phyloP scores from a whole-genome alignment of 2,113 vertebrate species.

The Symphodus melops region DNA sequence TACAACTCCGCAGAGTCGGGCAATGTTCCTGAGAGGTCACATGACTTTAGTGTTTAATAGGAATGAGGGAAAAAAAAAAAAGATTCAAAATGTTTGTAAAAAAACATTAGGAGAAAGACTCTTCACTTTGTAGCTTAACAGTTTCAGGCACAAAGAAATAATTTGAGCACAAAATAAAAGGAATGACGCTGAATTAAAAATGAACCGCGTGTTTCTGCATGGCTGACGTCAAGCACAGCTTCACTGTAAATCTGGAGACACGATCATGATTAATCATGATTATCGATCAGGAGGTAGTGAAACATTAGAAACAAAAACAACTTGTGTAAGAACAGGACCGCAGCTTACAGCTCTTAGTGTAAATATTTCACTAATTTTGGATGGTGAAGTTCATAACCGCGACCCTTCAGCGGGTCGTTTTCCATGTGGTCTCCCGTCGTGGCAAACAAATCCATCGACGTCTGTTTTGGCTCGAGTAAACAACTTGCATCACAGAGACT shows the following conservation, averaged over 20 bases:
- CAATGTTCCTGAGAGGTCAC: slow-evolving; percentile 1
- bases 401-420: slow-evolving; percentile 40
- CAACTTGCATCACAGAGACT: slow-evolving; percentile 14
- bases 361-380: background rate
- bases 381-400: slow-evolving; percentile 7
- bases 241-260: background rate
- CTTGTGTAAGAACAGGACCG: background rate
- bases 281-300: slow-evolving; percentile 19
- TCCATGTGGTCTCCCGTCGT: slow-evolving; percentile 30
- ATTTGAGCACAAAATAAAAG: background rate
- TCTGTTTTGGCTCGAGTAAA: slow-evolving; percentile 25
- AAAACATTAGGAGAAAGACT: background rate
- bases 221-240: background rate
- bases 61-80: slow-evolving; percentile 5
- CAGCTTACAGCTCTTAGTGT: background rate
- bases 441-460: slow-evolving; percentile 8
- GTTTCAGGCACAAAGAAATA: slow-evolving; percentile 4
- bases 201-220: background rate
- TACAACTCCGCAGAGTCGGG: background rate
- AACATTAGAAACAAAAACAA: background rate
- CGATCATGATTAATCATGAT: background rate
- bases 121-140: background rate
- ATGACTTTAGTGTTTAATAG: background rate
- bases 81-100: background rate
- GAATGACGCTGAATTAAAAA: background rate